phyloP scores from a whole-genome alignment of 2,797 vertebrate species.

The Peromyscus nudipes region DNA sequence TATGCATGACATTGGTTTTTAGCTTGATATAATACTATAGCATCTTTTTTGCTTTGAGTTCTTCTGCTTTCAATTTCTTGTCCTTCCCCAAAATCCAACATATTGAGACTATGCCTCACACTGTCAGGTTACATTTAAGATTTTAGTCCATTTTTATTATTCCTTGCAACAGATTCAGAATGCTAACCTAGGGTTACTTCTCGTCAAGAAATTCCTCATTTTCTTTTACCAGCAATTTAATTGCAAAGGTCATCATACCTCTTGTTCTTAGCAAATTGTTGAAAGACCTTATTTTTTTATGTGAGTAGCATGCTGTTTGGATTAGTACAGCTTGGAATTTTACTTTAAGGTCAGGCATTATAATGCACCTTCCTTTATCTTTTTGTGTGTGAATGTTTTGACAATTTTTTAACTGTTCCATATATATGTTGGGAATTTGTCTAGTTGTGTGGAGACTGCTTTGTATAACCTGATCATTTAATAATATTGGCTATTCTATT shows the following conservation, averaged over 20 bases:
- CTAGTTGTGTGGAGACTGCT: too few species aligned
- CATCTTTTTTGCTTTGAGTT: not conserved
- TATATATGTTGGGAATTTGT: not conserved
- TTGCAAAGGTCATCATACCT: not conserved
- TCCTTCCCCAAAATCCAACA: too few species aligned
- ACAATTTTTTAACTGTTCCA: not conserved
- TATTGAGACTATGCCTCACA: not conserved
- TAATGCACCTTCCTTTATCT: not conserved
- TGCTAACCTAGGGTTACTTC: not conserved
- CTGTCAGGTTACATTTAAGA: not conserved
- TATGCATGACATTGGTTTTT: not conserved
- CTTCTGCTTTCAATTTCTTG: not conserved
- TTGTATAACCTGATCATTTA: not conserved
- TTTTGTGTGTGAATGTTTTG: not conserved
- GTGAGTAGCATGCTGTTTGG: not conserved
- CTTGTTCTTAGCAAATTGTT: not conserved
- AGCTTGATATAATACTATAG: not conserved
- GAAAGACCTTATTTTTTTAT: not conserved
- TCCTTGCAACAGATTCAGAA: not conserved
- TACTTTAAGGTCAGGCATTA: not conserved
- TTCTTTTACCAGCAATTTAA: not conserved
- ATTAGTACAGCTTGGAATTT: not conserved
- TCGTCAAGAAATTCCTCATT: not conserved
- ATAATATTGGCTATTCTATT: not conserved
- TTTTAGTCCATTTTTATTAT: not conserved